These are phyloP conservation scores for Corythornis madagascariensis DNA, from an alignment of 2,113 vertebrate genomes.

Conservation along the genomic window DNA sequence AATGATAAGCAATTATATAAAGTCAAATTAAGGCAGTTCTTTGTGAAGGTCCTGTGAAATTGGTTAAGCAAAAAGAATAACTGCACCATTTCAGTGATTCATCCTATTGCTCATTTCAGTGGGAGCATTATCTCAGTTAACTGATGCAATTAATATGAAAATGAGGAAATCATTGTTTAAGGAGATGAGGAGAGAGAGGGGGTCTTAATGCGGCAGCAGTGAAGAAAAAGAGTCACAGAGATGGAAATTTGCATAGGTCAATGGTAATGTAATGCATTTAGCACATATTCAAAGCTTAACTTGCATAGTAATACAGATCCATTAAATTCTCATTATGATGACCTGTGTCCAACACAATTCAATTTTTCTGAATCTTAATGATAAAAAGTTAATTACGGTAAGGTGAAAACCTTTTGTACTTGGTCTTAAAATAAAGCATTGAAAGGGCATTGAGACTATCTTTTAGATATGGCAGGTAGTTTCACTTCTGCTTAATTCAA, in stretches of 20 bases:
- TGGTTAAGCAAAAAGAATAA: conserved; percentile 86
- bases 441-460: conserved; percentile 62
- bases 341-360: conserved; percentile 80
- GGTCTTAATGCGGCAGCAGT: conserved; percentile 58
- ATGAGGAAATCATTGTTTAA: conserved; percentile 86
- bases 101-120: conserved; percentile 82
- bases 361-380: conserved; percentile 77
- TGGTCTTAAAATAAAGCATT: conserved; percentile 70
- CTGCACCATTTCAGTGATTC: conserved; percentile 80
- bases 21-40: conserved; percentile 81
- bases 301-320: conserved; percentile 69
- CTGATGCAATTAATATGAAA: conserved; percentile 90
- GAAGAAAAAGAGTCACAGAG: conserved; percentile 68
- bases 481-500: conserved; percentile 66
- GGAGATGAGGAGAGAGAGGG: conserved; percentile 76
- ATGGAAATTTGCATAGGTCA: conserved; percentile 81
- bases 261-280: conserved; percentile 75
- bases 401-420: conserved; percentile 77
- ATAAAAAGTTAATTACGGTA: conserved; percentile 80
- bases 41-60: conserved; percentile 83
- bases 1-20: conserved; percentile 87
- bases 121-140: conserved; percentile 82
- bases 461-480: conserved; percentile 56
- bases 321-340: conserved; percentile 81
- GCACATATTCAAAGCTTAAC: conserved; percentile 69